Evolutionary conservation across 1,140 invertebrate genomes (phyloP).

Genomic region (roundworm (Caenorhabditis elegans)): DNA sequence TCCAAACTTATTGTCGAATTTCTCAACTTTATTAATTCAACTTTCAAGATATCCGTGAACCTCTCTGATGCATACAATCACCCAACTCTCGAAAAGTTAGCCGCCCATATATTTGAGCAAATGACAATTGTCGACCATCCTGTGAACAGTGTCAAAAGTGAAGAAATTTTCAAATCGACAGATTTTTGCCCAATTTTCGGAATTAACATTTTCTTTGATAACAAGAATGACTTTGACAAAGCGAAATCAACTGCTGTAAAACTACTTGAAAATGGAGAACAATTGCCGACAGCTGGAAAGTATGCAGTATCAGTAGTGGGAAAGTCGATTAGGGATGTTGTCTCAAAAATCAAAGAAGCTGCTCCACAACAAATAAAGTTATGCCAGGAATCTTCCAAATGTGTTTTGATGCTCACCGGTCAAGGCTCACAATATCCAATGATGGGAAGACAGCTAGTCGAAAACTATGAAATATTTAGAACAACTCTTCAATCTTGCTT

Average conservation of each 20-base stretch:
- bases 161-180: not conserved
- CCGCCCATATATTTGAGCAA: not conserved
- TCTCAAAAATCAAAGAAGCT: not conserved
- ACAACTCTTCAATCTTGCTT: slow-evolving; percentile 10
- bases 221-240: not conserved
- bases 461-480: slow-evolving; percentile 33
- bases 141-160: not conserved
- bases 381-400: not conserved
- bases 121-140: not conserved
- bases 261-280: not conserved
- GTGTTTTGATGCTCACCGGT: slow-evolving; percentile 40
- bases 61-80: slow-evolving; percentile 11
- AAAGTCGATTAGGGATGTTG: not conserved
- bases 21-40: not conserved
- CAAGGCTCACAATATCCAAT: slow-evolving; percentile 47
- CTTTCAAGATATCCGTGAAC: not conserved
- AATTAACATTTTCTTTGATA: not conserved
- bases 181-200: slow-evolving; percentile 13
- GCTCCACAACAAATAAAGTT: not conserved
- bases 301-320: not conserved
- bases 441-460: slow-evolving; percentile 46
- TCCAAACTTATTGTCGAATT: not conserved
- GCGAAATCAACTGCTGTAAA: not conserved
- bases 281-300: not conserved
- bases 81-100: not conserved